Evolutionary conservation across 2,888 invertebrate species (phyloP), one percentile per base, ranked within the genome.

Genomic region (Abrostola tripartita): DNA sequence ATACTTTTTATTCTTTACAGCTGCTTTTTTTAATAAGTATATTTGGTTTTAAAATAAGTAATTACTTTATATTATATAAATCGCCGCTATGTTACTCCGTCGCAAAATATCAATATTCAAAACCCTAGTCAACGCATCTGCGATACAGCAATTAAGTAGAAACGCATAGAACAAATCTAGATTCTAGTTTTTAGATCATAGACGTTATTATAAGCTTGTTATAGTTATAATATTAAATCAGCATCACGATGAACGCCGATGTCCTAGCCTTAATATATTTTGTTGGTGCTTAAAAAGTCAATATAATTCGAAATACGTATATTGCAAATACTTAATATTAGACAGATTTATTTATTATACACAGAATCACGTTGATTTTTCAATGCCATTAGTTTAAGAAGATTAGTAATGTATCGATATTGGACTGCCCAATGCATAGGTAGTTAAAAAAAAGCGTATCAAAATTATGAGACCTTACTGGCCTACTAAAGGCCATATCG

Each of bases 261-360:
- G 58, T 37, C n/a, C 11, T 58, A 59, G 53, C 12, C 50, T 14
- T 67, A 47, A 12, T 53, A 61, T 7, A 65, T 73, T 75, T 61
- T 51, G 44, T 78, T 79, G 81, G 81, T 83, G 81, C 81, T 79
- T 81, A 55, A 52, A 53, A 65, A 67, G 65, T 69, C 71, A 77
- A 66, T 74, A 57, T 63, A 54, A 64, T 60, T 61, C 11, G n/a
- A 60, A 62, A 59, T 65, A 69, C 42, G 37, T 73, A 41, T 49
- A 53, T 36, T 7, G 53, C 47, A 52, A 53, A 52, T 44, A 59
- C 47, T 59, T 37, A 49, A 37, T 54, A 51, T 50, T 37, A 38
- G 36, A 65, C 35, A 14, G 40, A 54, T 12, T 58, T 42, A 47
- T 73, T 67, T 44, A 59, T 50, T 35, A 36, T 50, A 36, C n/a